Evolutionary conservation across 2,888 invertebrate genomes (phyloP).

Genomic region (Hypena proboscidalis): DNA sequence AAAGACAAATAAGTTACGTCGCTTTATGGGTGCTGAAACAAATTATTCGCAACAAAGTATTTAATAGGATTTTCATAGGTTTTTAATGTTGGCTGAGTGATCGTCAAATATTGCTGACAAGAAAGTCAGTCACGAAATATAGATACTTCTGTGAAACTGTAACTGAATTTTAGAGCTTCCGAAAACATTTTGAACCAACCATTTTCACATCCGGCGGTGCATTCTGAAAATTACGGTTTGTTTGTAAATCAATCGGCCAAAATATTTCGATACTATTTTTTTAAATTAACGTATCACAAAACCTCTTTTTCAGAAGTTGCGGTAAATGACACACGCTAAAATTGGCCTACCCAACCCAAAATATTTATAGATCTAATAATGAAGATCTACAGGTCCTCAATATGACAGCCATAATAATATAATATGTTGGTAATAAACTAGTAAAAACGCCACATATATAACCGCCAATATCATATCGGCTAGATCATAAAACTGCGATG

Average conservation of each 20-base stretch:
- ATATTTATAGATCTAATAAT: slow-evolving; percentile 1
- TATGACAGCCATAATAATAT: slow-evolving; percentile 1
- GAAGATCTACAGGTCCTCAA: slow-evolving; percentile 4
- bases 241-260: too few species aligned
- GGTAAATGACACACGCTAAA: too few species aligned
- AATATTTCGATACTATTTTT: too few species aligned
- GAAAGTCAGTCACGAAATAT: not conserved
- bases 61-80: slow-evolving; percentile 10
- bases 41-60: slow-evolving; percentile 11
- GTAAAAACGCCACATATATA: slow-evolving; percentile 21
- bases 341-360: too few species aligned
- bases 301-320: too few species aligned
- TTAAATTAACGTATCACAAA: too few species aligned
- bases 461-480: slow-evolving; percentile 12
- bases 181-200: too few species aligned
- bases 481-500: slow-evolving; percentile 18
- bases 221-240: too few species aligned
- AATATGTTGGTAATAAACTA: slow-evolving; percentile 11
- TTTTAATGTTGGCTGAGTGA: slow-evolving; percentile 6
- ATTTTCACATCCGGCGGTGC: too few species aligned
- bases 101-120: slow-evolving; percentile 1
- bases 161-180: too few species aligned
- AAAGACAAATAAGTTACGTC: slow-evolving; percentile 6
- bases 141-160: not conserved
- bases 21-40: slow-evolving; percentile 8